phyloP scores from a whole-genome alignment of 2,888 invertebrate genomes.

The Dorcus parallelipipedus region DNA sequence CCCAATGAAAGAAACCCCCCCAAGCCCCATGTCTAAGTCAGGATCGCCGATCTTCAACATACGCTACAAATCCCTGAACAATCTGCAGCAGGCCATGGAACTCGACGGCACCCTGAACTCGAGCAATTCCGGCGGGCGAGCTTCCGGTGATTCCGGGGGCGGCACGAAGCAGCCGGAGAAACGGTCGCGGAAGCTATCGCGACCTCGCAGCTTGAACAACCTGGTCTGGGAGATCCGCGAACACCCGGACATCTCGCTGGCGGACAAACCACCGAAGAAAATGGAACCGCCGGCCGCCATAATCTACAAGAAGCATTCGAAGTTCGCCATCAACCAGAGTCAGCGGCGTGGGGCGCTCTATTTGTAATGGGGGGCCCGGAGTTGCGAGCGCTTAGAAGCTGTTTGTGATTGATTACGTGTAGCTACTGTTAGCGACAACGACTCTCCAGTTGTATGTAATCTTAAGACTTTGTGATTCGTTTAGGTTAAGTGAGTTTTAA shows the following conservation, averaged over 20 bases:
- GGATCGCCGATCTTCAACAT: constrained; percentile 77
- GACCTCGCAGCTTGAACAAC: constrained; percentile 83
- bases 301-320: constrained; percentile 35
- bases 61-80: constrained; percentile 66
- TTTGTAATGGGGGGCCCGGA: constrained; percentile 18
- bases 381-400: constrained; percentile 20
- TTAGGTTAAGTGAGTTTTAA: constrained; percentile 13
- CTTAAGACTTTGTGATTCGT: constrained; percentile 13
- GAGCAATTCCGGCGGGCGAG: constrained; percentile 82
- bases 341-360: constrained; percentile 31
- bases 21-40: constrained; percentile 64
- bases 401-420: constrained; percentile 24
- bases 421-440: neutral
- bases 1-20: constrained; percentile 67
- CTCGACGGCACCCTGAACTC: constrained; percentile 78
- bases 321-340: constrained; percentile 26
- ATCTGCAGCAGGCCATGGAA: constrained; percentile 71
- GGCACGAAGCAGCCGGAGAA: constrained; percentile 80
- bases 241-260: constrained; percentile 44
- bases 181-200: constrained; percentile 73
- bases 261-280: constrained; percentile 41
- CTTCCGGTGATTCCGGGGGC: constrained; percentile 75
- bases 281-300: constrained; percentile 45
- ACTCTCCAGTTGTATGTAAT: neutral
- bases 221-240: constrained; percentile 72